Base-by-base conservation (phyloP, 2,113 vertebrate species). In the Sorex araneus region DNA sequence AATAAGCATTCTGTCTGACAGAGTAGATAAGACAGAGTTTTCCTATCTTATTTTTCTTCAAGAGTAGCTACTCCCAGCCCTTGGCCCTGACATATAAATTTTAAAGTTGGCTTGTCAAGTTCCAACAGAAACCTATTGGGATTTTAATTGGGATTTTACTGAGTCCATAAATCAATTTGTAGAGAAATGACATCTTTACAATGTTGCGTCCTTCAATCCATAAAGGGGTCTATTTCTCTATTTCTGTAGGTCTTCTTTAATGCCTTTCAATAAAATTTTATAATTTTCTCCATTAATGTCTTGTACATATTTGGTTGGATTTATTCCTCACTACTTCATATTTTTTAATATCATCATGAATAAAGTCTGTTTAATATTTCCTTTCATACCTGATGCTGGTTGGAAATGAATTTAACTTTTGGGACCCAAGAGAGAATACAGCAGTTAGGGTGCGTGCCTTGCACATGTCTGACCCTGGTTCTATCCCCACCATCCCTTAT, bases 81-180 rank as follows among this genome's bases (percentile, higher is more conserved):
- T 92, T 93, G 54, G 88, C 18, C 36, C 69, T 84, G 80, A 66
- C 73, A 57, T 92, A 92, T 94, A 95, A 96, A 94, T 94, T 96
- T 96, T 91, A 92, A 84, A 94, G 78, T 73, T 84, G 81, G 86
- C 87, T 94, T 93, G 92, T 95, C 95, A 96, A 92, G 89, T 95
- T 84, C 60, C 36, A 75, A 43, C 47, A 90, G 78, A 95, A 92
- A 89, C 43, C 89, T 75, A 89, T 92, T 87, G 95, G 71, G 50
- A 93, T 95, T 94, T 95, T 96, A 95, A 96, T 95, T 96, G 94
- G 57, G 64, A 95, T 94, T 96, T 97, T 96, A 95, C 84, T 84
- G 89, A 94, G 92, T 87, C 80, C 84, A 75, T 96, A 91, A 96
- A 96, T 97, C 96, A 96, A 74, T 94, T 92, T 92, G 89, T 47